Evolutionary conservation across 2,888 invertebrate species (phyloP).

Genomic region (Phaonia tiefii): DNA sequence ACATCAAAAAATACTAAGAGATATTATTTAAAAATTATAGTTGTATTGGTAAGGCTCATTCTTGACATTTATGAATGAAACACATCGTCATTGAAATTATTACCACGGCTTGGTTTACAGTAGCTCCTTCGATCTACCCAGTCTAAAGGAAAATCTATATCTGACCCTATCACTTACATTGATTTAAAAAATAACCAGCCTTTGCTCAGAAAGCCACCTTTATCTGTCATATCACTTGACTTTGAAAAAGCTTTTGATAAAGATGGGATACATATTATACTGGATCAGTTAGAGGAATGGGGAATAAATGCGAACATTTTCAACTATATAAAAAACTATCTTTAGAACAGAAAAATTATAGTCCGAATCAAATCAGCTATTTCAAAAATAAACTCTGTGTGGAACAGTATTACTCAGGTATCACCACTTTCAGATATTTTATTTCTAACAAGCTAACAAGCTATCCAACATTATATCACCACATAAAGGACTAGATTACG

Average conservation of each 20-base stretch:
- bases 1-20: too few species aligned
- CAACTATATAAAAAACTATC: slow-evolving; percentile 23
- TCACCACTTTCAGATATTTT: slow-evolving; percentile 42
- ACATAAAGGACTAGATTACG: slow-evolving; percentile 55
- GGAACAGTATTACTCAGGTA: slow-evolving; percentile 51
- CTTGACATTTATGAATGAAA: too few species aligned
- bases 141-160: slow-evolving; percentile 23
- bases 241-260: slow-evolving; percentile 61
- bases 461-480: too few species aligned
- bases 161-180: slow-evolving; percentile 15
- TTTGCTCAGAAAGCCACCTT: too few species aligned
- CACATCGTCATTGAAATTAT: too few species aligned
- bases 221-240: slow-evolving; percentile 48
- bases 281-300: slow-evolving; percentile 36
- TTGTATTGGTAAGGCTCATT: too few species aligned
- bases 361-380: background rate
- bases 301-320: slow-evolving; percentile 36
- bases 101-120: too few species aligned
- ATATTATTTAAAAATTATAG: too few species aligned
- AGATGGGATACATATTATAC: slow-evolving; percentile 46
- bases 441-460: slow-evolving; percentile 52
- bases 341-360: slow-evolving; percentile 43
- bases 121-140: too few species aligned
- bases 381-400: slow-evolving; percentile 29
- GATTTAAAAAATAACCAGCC: slow-evolving; percentile 18